Evolutionary conservation across 2,113 vertebrate genomes (phyloP).

Genomic region (Nibea coibor): DNA sequence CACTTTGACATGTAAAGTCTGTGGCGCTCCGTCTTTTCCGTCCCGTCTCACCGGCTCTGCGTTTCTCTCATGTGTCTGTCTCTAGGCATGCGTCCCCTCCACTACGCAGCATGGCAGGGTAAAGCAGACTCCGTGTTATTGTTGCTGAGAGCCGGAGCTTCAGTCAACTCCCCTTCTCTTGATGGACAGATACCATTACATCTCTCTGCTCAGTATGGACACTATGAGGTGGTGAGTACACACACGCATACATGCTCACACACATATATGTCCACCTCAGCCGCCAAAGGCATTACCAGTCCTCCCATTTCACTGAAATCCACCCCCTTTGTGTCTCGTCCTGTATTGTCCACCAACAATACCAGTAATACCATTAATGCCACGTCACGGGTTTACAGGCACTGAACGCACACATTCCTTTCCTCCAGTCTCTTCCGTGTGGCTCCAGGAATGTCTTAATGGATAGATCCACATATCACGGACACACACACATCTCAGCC

Average conservation of each 20-base stretch:
- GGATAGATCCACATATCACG: not conserved
- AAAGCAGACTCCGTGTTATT: conserved; percentile 90
- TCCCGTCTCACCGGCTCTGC: not conserved
- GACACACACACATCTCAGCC: not conserved
- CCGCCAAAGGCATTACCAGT: conserved; percentile 8
- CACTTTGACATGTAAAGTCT: not conserved
- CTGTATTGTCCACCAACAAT: conserved; percentile 63
- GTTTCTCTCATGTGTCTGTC: not conserved
- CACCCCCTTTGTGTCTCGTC: conserved; percentile 49
- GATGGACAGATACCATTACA: conserved; percentile 96
- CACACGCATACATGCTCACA: conserved; percentile 6
- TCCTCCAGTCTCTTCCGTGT: not conserved
- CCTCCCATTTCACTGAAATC: conserved; percentile 61
- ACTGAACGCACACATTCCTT: conserved; percentile 38
- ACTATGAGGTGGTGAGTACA: conserved; percentile 94
- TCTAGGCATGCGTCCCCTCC: conserved; percentile 94
- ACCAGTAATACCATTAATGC: conserved; percentile 43
- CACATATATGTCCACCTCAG: not conserved
- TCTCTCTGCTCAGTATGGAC: conserved; percentile 94
- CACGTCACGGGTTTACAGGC: conserved; percentile 20
- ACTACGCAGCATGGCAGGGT: conserved; percentile 97
- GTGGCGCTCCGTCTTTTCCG: not conserved
- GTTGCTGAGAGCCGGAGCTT: conserved; percentile 89
- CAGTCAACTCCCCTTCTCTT: conserved; percentile 89
- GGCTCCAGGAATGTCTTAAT: conserved; percentile 44